Evolutionary conservation across 1,140 invertebrate genomes (phyloP), one percentile per base, ranked within the genome.

Genomic region (Drosophila orosa): DNA sequence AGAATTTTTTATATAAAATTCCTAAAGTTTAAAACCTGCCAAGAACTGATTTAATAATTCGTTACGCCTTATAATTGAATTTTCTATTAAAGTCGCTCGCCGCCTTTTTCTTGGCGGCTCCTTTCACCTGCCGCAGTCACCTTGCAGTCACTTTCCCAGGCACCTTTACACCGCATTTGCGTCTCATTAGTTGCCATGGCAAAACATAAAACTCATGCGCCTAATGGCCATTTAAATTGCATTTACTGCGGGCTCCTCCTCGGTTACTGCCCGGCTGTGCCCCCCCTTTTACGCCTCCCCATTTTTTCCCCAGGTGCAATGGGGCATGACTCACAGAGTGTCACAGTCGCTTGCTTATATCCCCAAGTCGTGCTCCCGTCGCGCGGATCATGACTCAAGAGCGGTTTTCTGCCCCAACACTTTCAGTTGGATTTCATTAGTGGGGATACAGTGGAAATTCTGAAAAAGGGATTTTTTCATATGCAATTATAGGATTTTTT

Each of bases 221-320:
- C 74, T 86, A 85, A 85, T 86, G 75, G 60, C 47, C 78, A 72
- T 74, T 60, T 78, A 87, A 87, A 86, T 71, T 86, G 79, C 69
- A 81, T 72, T 73, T 75, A 59, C 45, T 45, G 39, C 42, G 35
- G 42, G 42, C 29, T 37, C 35, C 68, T 29, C 56, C 39, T 25
- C 33, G 31, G 22, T 33, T 52, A 29, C 19, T 7, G 25, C 56
- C 33, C 13, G 9, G 3, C 44, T 31, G 5, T 31, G 5, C 15
- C 15, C n/a, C 19, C 15, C 12, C 5, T 19, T 33, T 0, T 0
- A 4, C 27, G 9, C 25, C 25, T 13, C 9, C n/a, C 39, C 31
- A 15, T 13, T 39, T 12, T 13, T 31, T 12, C 8, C 24, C 54
- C 33, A 52, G 39, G 50, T 75, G 71, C 83, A 86, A 83, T 87